A percentile compares a stretch with the other conserved stretches of the same genome.
These are phyloP conservation scores for Vulpes vulpes DNA, from an alignment of 2,113 vertebrate species.

Conservation along the genomic window DNA sequence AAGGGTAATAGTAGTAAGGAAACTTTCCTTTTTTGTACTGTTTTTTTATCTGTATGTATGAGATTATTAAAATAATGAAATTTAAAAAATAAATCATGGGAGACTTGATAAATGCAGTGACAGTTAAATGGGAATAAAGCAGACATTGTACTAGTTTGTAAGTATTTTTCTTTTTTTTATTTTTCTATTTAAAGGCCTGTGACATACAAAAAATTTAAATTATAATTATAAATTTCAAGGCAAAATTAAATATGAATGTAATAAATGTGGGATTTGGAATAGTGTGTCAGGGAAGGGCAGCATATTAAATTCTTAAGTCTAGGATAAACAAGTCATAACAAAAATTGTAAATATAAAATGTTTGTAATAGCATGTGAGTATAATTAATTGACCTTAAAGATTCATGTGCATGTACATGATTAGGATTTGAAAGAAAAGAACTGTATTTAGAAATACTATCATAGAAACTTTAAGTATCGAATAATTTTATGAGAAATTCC, in stretches of 20 bases:
- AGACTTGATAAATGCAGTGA: not conserved
- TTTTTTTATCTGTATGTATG: not conserved
- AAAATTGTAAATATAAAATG: not conserved
- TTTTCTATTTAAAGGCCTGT: not conserved
- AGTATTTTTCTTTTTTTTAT: no score
- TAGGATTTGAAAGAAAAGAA: not conserved
- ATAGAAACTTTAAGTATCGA: not conserved
- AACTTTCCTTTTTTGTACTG: not conserved
- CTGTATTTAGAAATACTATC: not conserved
- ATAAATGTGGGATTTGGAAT: not conserved
- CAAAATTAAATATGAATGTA: conserved; percentile 4
- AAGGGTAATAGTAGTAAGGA: not conserved
- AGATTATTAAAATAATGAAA: not conserved
- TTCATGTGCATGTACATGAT: not conserved
- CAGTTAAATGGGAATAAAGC: not conserved
- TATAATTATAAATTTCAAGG: not conserved
- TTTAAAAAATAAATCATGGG: not conserved
- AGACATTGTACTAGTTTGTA: not conserved
- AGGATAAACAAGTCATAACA: not conserved
- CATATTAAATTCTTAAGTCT: not conserved
- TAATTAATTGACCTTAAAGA: not conserved
- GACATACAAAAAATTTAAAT: conserved; percentile 27
- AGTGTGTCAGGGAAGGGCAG: not conserved
- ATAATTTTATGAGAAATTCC: not conserved
- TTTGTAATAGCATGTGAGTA: not conserved